These are phyloP conservation scores for Micrasema longulum DNA, from an alignment of 1,140 invertebrate genomes.

Conservation along the genomic window DNA sequence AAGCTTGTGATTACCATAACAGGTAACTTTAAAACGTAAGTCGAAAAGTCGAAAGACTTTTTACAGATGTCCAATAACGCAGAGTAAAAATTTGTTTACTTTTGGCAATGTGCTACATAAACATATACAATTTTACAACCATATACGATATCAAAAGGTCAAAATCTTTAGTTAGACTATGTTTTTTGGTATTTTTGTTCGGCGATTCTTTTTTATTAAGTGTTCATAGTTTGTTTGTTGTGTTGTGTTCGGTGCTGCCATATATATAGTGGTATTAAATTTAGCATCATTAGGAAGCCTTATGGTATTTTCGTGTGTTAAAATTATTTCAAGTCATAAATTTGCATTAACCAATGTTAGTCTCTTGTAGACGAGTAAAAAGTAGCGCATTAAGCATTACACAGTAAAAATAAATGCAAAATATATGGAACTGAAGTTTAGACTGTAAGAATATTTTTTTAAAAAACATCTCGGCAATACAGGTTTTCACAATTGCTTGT, in stretches of 20 bases:
- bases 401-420: too few species aligned
- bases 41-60: too few species aligned
- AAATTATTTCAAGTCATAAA: slow-evolving; percentile 33
- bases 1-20: slow-evolving; percentile 18
- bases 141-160: neutral
- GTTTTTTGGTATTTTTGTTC: neutral
- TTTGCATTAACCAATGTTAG: slow-evolving; percentile 30
- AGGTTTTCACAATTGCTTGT: too few species aligned
- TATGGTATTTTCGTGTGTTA: slow-evolving; percentile 34
- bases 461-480: too few species aligned
- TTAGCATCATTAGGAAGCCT: slow-evolving; percentile 39
- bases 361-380: neutral
- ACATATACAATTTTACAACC: neutral
- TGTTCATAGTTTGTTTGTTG: neutral
- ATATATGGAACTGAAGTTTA: too few species aligned
- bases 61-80: too few species aligned
- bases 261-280: slow-evolving; percentile 22
- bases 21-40: slow-evolving; percentile 12
- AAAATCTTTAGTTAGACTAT: neutral
- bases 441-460: too few species aligned
- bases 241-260: neutral
- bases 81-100: neutral
- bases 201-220: neutral
- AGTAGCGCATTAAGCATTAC: too few species aligned
- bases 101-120: neutral